phyloP scores from a whole-genome alignment of 2,888 invertebrate genomes.

The Tipula vernalis region DNA sequence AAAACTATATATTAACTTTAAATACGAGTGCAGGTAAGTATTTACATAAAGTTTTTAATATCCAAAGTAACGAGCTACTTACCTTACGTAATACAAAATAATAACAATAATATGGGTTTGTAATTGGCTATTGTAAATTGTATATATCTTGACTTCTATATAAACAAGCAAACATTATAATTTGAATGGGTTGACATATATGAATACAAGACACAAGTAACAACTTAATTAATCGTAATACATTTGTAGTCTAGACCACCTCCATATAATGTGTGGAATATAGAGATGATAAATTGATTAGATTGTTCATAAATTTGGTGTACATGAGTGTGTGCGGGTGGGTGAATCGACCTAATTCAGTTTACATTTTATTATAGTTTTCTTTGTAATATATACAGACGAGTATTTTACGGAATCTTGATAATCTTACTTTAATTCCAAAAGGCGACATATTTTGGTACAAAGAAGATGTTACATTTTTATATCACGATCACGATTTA shows the following conservation, averaged over 20 bases:
- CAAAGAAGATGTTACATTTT: not conserved
- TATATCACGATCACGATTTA: not conserved
- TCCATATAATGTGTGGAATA: not conserved
- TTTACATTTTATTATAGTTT: not conserved
- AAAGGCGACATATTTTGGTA: not conserved
- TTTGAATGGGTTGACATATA: not conserved
- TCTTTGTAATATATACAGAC: not conserved
- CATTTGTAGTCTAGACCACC: not conserved
- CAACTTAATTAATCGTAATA: not conserved
- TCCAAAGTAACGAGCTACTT: not conserved
- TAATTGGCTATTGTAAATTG: not conserved
- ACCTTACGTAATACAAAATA: not conserved
- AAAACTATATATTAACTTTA: not conserved
- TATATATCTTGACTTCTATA: not conserved
- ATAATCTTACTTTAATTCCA: not conserved
- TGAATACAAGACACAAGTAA: not conserved
- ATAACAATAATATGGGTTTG: not conserved
- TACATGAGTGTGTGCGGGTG: not conserved
- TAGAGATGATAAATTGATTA: not conserved
- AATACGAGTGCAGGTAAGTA: not conserved
- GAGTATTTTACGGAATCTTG: not conserved
- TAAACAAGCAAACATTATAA: not conserved
- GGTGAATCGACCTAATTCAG: not conserved
- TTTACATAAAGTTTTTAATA: not conserved
- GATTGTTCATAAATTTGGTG: not conserved